Evolutionary conservation across 2,888 invertebrate genomes (phyloP), one percentile per base, ranked within the genome.

Genomic region (Syrista parreyssii): DNA sequence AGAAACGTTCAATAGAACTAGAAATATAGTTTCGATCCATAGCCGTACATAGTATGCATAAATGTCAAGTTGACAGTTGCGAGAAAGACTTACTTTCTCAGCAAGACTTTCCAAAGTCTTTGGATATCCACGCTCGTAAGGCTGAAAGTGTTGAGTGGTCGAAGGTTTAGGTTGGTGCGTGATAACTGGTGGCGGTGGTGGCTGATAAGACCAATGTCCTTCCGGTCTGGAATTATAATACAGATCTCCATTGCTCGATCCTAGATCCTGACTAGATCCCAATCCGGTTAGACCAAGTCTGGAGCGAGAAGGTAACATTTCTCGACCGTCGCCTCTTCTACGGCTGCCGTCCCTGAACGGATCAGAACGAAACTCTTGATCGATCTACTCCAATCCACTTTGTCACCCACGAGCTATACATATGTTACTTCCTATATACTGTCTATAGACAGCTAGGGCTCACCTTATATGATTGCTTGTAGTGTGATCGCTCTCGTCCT

Each of bases 41-140:
- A 1, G 55, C 55, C 55, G 55, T 9, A 23, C 55, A 55, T 55
- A 55, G 55, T 55, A 55, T 55, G 55, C 55, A 55, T 55, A 55
- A 55, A 23, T 9, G 55, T 55, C 23, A 55, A 23, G 9, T 23
- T 23, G 55, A 23, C 31, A 33, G 23, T 30, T 71, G 12, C 32
- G 12, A 11, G 71, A 31, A 23, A 35, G 23, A 79, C 91, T 89
- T 91, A 93, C 93, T 92, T 97, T 97, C 91, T 98, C 98, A 9
- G 98, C 97, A 77, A 98, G 93, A 87, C 97, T 97, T 90, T 98
- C 98, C 84, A 98, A 92, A 1, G 98, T 98, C 90, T 97, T 97
- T 3, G 97, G 96, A 89, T 96, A 96, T 4, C 94, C 95, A 81
- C 97, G 94, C 89, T 97, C 97, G 91, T 97, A 98, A 11, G 97